Conservation (phyloP, 64 coral and sea anemone species). For the Montipora cactus region DNA sequence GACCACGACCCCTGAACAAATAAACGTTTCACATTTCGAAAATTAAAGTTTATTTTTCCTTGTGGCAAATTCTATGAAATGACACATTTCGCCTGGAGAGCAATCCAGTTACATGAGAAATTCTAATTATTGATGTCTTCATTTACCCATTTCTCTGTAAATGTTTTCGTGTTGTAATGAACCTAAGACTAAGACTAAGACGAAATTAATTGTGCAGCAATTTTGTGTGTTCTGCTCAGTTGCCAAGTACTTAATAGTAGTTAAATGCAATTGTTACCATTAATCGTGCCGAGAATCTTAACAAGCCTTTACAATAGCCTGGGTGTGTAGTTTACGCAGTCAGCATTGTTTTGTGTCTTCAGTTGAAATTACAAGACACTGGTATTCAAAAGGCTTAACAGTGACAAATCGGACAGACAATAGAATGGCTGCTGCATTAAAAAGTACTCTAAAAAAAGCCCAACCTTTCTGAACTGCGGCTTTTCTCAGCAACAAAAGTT, state of each 20-base stretch:
- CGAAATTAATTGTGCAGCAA: not conserved
- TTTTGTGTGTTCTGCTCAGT: not conserved
- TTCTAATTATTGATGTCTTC: constrained; percentile 10
- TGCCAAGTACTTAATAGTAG: not conserved
- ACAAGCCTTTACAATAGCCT: not conserved
- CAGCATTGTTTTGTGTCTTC: not conserved
- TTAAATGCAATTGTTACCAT: not conserved
- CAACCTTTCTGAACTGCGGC: no score
- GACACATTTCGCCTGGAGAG: constrained; percentile 7
- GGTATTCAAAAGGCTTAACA: not conserved
- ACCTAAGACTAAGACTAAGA: not conserved
- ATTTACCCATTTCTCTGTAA: not conserved
- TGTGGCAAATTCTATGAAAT: not conserved
- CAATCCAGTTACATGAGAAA: not conserved
- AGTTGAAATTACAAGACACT: not conserved
- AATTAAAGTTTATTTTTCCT: constrained; percentile 52
- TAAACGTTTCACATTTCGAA: constrained; percentile 19
- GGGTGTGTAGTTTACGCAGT: not conserved
- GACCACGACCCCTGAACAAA: constrained; percentile 20
- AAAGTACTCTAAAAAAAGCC: not conserved
- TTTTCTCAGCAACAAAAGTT: no score
- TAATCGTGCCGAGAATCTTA: not conserved
- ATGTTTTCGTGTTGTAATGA: constrained; percentile 8
- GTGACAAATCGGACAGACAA: not conserved
- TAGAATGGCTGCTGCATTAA: not conserved